Evolutionary conservation across 2,888 invertebrate species (phyloP).

Genomic region (Phanerotoma sp.): DNA sequence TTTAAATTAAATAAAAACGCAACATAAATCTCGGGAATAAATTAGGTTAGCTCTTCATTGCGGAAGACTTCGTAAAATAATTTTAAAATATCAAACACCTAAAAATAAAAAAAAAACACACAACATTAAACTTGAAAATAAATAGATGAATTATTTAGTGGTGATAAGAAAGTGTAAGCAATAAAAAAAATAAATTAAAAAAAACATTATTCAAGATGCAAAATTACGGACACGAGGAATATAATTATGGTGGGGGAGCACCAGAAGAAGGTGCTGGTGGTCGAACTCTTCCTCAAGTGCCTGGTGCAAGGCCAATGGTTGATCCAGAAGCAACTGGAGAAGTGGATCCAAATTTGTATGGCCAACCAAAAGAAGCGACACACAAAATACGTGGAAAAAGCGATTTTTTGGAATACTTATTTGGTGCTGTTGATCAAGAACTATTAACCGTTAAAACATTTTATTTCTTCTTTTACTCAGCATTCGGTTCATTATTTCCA

Average conservation of each 20-base stretch:
- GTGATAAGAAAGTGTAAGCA: neutral
- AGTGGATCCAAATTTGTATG: slow-evolving; percentile 81
- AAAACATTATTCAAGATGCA: slow-evolving; percentile 39
- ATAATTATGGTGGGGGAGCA: slow-evolving; percentile 39
- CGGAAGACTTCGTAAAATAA: neutral
- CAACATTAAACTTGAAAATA: neutral
- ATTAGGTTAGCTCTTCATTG: no score
- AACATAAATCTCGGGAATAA: no score
- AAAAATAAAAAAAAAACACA: neutral
- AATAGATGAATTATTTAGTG: neutral
- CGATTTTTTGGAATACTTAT: slow-evolving; percentile 80
- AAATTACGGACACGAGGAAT: slow-evolving; percentile 49
- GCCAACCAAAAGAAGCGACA: slow-evolving; percentile 84
- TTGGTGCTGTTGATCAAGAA: slow-evolving; percentile 85
- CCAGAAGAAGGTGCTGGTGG: slow-evolving; percentile 29
- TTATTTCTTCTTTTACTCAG: slow-evolving; percentile 99
- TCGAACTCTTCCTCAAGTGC: slow-evolving; percentile 41
- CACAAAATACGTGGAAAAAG: slow-evolving; percentile 86
- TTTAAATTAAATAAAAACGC: no score
- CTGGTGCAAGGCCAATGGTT: slow-evolving; percentile 70
- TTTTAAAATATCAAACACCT: neutral
- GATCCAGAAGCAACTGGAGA: slow-evolving; percentile 82
- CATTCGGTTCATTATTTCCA: slow-evolving; percentile 97
- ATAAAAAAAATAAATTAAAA: slow-evolving; percentile 4
- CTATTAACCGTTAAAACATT: slow-evolving; percentile 94